Conservation (phyloP, 2,888 invertebrate genomes). For the Vandiemenella viatica region DNA sequence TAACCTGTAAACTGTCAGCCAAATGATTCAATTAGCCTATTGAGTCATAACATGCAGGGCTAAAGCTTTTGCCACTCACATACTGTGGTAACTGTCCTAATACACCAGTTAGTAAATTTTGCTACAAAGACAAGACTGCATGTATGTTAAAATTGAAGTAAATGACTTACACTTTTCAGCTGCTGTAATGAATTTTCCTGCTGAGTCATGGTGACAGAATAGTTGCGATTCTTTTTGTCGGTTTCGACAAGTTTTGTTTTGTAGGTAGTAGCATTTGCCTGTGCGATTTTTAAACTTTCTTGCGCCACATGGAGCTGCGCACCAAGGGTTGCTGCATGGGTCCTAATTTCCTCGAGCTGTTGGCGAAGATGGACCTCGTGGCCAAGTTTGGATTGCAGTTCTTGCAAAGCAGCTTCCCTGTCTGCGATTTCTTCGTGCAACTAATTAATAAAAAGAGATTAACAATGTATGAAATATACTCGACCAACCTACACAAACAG, state of each 20-base stretch:
- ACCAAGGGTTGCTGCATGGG: neutral
- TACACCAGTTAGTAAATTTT: neutral
- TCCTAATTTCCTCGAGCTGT: neutral
- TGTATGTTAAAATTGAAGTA: no score
- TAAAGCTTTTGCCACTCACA: neutral
- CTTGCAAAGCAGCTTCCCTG: no score
- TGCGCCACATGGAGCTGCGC: neutral
- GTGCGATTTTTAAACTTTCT: neutral
- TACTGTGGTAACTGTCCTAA: neutral
- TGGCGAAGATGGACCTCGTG: neutral
- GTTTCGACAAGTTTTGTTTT: neutral
- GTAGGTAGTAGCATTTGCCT: neutral
- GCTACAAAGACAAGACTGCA: neutral
- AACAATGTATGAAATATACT: no score
- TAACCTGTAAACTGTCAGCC: no score
- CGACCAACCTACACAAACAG: no score
- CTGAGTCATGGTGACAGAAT: neutral
- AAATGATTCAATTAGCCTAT: no score
- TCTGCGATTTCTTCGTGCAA: no score
- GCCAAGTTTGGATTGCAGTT: no score
- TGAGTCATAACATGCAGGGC: no score
- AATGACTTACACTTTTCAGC: neutral
- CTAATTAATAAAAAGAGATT: no score
- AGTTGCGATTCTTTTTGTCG: neutral
- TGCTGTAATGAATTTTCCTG: neutral